Conservation (phyloP, 1,140 invertebrate species). For the Diachasmimorpha longicaudata region DNA sequence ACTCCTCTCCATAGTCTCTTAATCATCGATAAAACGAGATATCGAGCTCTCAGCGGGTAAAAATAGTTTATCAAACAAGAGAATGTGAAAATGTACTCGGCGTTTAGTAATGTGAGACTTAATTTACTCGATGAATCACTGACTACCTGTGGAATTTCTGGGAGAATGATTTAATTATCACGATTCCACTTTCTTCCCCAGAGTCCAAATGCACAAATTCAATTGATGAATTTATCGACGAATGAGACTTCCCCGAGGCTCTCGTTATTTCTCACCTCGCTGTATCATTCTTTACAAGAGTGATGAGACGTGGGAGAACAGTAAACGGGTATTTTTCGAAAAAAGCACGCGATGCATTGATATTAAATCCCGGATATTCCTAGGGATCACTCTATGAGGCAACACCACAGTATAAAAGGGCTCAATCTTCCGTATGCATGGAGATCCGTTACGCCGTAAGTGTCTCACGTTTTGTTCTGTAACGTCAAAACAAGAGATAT, state of each 20-base stretch:
- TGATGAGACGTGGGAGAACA: too few relatives aligned
- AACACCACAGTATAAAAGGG: neutral
- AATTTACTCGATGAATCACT: constrained; percentile 5
- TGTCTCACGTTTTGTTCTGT: neutral
- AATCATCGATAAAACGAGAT: constrained; percentile 3
- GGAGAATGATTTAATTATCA: neutral
- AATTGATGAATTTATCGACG: neutral
- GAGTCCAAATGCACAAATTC: neutral
- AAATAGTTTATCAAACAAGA: too few relatives aligned
- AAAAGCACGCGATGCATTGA: neutral
- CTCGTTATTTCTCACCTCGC: too few relatives aligned
- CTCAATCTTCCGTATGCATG: neutral
- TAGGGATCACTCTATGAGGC: neutral
- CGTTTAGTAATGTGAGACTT: neutral
- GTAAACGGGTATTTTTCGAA: too few relatives aligned
- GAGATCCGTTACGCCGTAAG: neutral
- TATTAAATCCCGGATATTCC: neutral
- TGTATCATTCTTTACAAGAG: too few relatives aligned
- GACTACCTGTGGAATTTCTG: neutral
- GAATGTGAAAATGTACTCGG: neutral
- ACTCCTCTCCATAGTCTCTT: neutral
- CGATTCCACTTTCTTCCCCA: neutral
- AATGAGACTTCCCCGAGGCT: neutral
- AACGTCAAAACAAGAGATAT: constrained; percentile 5
- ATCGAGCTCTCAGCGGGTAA: too few relatives aligned